Percentiles rank a stretch among this genome's conserved stretches.
Conservation (phyloP, 2,113 vertebrate species). For the Ailuropoda melanoleuca region DNA sequence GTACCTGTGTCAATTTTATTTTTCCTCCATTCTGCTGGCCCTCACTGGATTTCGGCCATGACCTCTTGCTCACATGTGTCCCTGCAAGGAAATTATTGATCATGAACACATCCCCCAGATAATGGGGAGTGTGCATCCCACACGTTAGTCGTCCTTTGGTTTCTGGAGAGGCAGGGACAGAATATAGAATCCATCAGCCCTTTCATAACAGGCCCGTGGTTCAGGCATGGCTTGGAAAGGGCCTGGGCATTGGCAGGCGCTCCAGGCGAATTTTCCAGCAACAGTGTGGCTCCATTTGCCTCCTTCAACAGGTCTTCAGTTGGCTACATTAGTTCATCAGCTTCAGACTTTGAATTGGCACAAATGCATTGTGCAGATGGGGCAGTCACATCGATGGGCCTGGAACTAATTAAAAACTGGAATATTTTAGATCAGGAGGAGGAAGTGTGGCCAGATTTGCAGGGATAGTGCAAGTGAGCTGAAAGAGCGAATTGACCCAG, state of each 20-base stretch:
- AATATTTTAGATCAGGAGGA: conserved; percentile 87
- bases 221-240: conserved; percentile 56
- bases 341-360: conserved; percentile 87
- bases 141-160: neutral
- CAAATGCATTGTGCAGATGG: conserved; percentile 79
- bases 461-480: conserved; percentile 76
- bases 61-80: neutral
- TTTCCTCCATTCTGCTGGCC: neutral
- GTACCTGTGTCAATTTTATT: neutral
- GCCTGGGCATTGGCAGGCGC: conserved; percentile 56
- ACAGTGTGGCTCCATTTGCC: conserved; percentile 66
- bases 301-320: conserved; percentile 83
- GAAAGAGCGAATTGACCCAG: conserved; percentile 76
- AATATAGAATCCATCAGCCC: neutral
- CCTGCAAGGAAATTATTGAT: neutral
- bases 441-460: conserved; percentile 83
- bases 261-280: conserved; percentile 76
- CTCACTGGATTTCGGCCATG: neutral
- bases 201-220: conserved; percentile 19
- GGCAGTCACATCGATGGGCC: conserved; percentile 81
- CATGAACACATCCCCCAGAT: neutral
- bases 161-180: conserved; percentile 4
- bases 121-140: neutral
- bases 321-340: conserved; percentile 77
- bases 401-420: conserved; percentile 89